phyloP scores from a whole-genome alignment of 1,140 invertebrate species.

The Dendrolimus kikuchii region DNA sequence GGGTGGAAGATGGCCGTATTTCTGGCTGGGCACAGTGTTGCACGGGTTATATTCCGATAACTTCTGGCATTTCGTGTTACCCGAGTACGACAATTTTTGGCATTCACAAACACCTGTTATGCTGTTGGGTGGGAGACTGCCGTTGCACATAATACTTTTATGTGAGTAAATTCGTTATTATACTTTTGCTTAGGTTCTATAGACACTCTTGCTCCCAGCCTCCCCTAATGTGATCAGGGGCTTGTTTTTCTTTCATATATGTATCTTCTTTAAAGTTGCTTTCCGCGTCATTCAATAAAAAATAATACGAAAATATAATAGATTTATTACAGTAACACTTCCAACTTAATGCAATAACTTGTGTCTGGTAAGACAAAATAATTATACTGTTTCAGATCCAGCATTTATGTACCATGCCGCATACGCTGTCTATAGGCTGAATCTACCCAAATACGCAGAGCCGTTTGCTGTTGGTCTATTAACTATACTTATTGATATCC shows the following conservation, averaged over 20 bases:
- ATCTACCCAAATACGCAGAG: slow-evolving; percentile 78
- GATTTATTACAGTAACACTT: no score
- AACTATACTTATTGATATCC: slow-evolving; percentile 83
- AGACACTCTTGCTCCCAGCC: no score
- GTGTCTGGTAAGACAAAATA: no score
- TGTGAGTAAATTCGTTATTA: slow-evolving; percentile 73
- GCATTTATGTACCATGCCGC: slow-evolving; percentile 83
- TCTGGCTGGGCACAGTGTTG: slow-evolving; percentile 79
- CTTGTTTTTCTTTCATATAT: not conserved
- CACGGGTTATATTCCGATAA: slow-evolving; percentile 83
- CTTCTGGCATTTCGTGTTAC: slow-evolving; percentile 79
- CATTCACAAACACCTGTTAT: slow-evolving; percentile 83
- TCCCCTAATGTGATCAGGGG: not conserved
- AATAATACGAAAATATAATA: no score
- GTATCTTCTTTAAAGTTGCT: no score
- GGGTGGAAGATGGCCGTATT: slow-evolving; percentile 79
- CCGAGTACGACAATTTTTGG: slow-evolving; percentile 82
- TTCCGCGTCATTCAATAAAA: no score
- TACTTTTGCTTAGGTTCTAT: not conserved
- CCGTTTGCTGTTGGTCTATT: slow-evolving; percentile 84
- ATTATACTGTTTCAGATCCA: slow-evolving; percentile 74
- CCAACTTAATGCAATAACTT: no score
- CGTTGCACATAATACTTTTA: slow-evolving; percentile 80
- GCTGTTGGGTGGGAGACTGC: slow-evolving; percentile 78
- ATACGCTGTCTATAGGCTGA: slow-evolving; percentile 76